A percentile compares a stretch with the other conserved stretches of the same genome.
Conservation (phyloP, 1,140 invertebrate genomes). For the Macrobrachium rosenbergii region DNA sequence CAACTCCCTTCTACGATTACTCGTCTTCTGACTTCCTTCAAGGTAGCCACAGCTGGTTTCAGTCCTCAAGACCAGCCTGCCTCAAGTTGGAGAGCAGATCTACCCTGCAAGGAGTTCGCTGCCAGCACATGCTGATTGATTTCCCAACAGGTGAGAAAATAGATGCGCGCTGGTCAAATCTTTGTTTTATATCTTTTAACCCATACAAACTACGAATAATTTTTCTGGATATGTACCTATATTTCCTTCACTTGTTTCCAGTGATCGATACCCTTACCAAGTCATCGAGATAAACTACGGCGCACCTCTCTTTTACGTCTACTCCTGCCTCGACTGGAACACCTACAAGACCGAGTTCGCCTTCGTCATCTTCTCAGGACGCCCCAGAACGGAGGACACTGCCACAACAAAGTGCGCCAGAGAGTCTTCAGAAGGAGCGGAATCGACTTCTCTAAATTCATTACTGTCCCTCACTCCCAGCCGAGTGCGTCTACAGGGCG, state of each 20-base stretch:
- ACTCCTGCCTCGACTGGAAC: slow-evolving; percentile 4
- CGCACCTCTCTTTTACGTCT: slow-evolving; percentile 7
- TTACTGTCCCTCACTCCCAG: background rate
- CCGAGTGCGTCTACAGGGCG: background rate
- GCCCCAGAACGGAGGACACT: background rate
- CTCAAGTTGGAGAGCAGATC: too few species aligned
- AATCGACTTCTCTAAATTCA: background rate
- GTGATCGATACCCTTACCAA: background rate
- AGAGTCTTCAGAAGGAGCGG: background rate
- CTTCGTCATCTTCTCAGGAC: slow-evolving; percentile 14
- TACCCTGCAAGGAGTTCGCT: too few species aligned
- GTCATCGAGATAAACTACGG: background rate
- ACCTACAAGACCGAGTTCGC: slow-evolving; percentile 3
- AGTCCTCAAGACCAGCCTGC: too few species aligned
- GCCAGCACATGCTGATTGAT: too few species aligned
- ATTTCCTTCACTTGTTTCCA: background rate
- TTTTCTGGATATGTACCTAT: background rate
- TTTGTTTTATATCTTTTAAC: too few species aligned
- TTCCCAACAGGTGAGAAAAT: too few species aligned
- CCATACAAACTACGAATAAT: background rate
- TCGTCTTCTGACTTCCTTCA: background rate
- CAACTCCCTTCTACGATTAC: background rate
- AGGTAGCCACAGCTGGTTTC: background rate
- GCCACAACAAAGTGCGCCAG: background rate
- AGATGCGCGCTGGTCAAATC: too few species aligned